Percentiles rank a stretch among this genome's conserved stretches.
phyloP scores from a whole-genome alignment of 1,140 invertebrate species.

The Pseudomyrmex sp. region DNA sequence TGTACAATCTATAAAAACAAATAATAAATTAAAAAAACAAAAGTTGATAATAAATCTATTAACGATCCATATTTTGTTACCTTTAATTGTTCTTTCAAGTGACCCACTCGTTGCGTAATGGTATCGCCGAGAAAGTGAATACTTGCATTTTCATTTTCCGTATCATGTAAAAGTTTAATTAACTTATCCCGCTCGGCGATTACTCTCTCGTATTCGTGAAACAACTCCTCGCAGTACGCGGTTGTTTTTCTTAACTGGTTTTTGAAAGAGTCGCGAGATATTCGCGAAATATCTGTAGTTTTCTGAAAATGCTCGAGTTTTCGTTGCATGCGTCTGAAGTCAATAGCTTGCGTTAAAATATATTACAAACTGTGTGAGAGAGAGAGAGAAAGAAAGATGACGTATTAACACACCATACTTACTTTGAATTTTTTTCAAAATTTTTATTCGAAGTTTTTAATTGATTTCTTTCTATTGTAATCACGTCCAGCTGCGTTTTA shows the following conservation, averaged over 20 bases:
- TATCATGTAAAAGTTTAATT: conserved; percentile 82
- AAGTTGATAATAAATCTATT: neutral
- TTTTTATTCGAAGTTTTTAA: conserved; percentile 82
- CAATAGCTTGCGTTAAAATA: conserved; percentile 31
- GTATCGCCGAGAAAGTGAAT: conserved; percentile 85
- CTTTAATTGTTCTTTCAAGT: conserved; percentile 85
- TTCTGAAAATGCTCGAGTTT: conserved; percentile 84
- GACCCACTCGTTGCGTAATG: conserved; percentile 85
- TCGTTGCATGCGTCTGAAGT: conserved; percentile 83
- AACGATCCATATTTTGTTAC: conserved; percentile 71
- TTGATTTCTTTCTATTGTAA: conserved; percentile 84
- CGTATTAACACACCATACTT: conserved; percentile 56
- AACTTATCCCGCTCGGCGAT: conserved; percentile 85
- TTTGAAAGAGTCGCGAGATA: conserved; percentile 85
- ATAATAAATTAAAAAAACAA: conserved; percentile 30
- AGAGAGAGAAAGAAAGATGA: neutral
- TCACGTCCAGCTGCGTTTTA: conserved; percentile 80
- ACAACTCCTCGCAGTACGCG: conserved; percentile 86
- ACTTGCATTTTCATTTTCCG: conserved; percentile 85
- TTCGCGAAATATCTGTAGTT: conserved; percentile 82
- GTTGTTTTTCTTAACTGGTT: conserved; percentile 86
- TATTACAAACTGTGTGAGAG: conserved; percentile 13
- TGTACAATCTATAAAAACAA: conserved; percentile 84
- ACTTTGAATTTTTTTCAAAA: conserved; percentile 85
- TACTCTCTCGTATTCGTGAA: conserved; percentile 85